Evolutionary conservation across 1,140 invertebrate species (phyloP).

Genomic region (Plectrocnemia conspersa): DNA sequence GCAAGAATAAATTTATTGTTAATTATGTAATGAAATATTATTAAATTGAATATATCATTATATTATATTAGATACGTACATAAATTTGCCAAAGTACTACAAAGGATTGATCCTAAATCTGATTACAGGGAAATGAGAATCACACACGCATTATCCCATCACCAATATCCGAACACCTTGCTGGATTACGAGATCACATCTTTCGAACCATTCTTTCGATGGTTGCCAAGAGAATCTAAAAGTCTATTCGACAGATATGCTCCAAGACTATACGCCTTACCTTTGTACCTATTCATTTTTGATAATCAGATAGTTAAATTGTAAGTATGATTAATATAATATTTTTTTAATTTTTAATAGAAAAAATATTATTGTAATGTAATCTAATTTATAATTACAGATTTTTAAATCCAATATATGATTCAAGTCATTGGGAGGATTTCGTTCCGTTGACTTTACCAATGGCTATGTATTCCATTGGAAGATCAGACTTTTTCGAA

Average conservation of each 20-base stretch:
- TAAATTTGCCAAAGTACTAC: not conserved
- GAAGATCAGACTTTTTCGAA: slow-evolving; percentile 33
- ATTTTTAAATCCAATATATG: not conserved
- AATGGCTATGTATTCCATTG: slow-evolving; percentile 47
- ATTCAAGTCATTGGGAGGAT: slow-evolving; percentile 5
- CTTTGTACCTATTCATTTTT: slow-evolving; percentile 4
- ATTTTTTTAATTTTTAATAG: slow-evolving; percentile 28
- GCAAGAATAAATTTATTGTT: too few species aligned
- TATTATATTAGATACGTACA: not conserved
- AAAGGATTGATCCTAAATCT: not conserved
- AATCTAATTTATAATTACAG: slow-evolving; percentile 16
- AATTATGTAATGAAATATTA: too few species aligned
- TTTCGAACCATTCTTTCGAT: slow-evolving; percentile 57
- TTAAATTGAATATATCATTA: too few species aligned
- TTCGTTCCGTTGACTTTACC: slow-evolving; percentile 41
- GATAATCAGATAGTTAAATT: slow-evolving; percentile 28
- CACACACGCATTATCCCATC: slow-evolving; percentile 73
- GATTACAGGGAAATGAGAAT: slow-evolving; percentile 69
- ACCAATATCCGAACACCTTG: slow-evolving; percentile 74
- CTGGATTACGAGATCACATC: slow-evolving; percentile 69
- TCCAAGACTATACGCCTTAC: slow-evolving; percentile 15
- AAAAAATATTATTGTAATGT: slow-evolving; percentile 1
- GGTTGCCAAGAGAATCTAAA: slow-evolving; percentile 22
- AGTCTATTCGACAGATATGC: slow-evolving; percentile 11
- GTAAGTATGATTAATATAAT: slow-evolving; percentile 19